Base-by-base conservation (phyloP, 2,113 vertebrate species). In the Ailurus styani region DNA sequence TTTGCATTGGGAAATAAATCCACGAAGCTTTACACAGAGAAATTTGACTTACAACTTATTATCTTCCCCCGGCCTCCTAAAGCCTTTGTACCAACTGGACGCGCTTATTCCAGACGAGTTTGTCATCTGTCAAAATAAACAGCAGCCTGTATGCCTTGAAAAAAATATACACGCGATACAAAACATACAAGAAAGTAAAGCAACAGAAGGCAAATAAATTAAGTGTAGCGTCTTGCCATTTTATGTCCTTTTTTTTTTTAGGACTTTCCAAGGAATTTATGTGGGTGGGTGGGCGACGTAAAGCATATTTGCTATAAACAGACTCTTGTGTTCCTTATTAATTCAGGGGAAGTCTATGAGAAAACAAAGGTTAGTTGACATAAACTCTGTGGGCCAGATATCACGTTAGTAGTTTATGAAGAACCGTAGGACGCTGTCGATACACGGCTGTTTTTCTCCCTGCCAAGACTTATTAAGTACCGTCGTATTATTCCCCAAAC, bases 71-170 rank as follows among this genome's bases (percentile, higher is more conserved):
- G 29, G 2, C 18, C 17, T 42, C 66, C 42, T 34, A 70, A 88
- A 97, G 57, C 81, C 31, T 94, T 57, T 55, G 15, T 45, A 70
- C 12, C 40, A 20, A 57, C 77, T 64, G 29, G 47, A 34, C 34
- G 47, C 37, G 34, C 50, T 89, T 42, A 2, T 83, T 87, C 87
- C 47, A 31, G 79, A 64, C 79, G 34, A 75, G 60, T 82, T 68
- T 92, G 50, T 92, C 77, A 90, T 78, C 77, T 0, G 6, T 84
- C 60, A 70, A 82, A 75, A 68, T 62, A 82, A 97, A 95, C 40
- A 87, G 54, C 47, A 72, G 70, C 27, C 70, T 90, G 54, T 29
- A 1, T 45, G 64, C 57, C 83, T 54, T 42, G 13, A 89, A 91
- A 95, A 37, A 90, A 88, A 73, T 23, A 23, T 0, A 45, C 29